A percentile compares a stretch with the other conserved stretches of the same genome.
Evolutionary conservation across 1,140 invertebrate species (phyloP).

Genomic region (Zophobas atratus): DNA sequence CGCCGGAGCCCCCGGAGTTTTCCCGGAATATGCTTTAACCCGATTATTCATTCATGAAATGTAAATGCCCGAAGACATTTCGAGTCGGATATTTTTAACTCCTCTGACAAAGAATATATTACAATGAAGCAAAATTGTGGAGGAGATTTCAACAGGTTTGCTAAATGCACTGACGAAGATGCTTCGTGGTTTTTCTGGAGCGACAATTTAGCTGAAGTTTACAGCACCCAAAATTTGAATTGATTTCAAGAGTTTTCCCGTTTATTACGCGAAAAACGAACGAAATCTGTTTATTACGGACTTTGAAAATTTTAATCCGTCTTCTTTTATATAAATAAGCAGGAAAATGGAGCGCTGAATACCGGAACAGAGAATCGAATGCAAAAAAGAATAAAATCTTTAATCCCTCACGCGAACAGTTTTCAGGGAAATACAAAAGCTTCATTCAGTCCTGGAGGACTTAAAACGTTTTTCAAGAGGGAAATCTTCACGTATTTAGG

Average conservation of each 20-base stretch:
- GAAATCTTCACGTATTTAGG: constrained; percentile 1
- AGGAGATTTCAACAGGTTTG: no score
- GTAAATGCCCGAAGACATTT: neutral
- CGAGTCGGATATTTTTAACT: neutral
- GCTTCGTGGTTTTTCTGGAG: neutral
- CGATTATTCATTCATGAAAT: constrained; percentile 8
- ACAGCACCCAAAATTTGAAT: no score
- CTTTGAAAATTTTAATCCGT: no score
- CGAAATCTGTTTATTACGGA: no score
- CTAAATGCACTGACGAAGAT: no score
- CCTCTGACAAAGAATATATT: no score
- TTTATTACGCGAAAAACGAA: neutral
- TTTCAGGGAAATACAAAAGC: constrained; percentile 3
- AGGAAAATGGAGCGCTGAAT: neutral
- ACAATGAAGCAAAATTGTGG: no score
- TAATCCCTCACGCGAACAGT: constrained; percentile 24
- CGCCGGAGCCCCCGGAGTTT: neutral
- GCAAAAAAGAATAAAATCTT: constrained; percentile 30
- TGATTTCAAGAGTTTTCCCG: no score
- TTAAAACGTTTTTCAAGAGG: constrained; percentile 25
- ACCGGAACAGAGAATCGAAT: constrained; percentile 16
- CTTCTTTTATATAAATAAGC: neutral
- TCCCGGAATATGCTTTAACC: neutral
- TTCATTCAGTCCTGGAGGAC: constrained; percentile 5
- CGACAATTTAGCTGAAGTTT: neutral